These are phyloP conservation scores for Tenualosa ilisha DNA, from an alignment of 2,797 vertebrate species.

Conservation along the genomic window DNA sequence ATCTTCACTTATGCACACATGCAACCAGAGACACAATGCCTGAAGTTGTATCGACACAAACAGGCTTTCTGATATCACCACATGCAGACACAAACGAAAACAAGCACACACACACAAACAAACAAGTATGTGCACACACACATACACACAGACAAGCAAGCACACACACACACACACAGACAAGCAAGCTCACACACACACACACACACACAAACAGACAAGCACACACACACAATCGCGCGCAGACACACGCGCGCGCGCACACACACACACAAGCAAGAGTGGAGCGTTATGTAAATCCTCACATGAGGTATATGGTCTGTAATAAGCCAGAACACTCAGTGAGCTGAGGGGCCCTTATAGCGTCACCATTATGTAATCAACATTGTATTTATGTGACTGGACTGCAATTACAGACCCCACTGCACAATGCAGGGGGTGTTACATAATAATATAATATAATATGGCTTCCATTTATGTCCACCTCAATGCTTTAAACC, in stretches of 20 bases:
- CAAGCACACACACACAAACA: no score
- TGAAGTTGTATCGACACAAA: background rate
- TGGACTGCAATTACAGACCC: background rate
- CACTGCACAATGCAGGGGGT: background rate
- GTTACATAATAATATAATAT: background rate
- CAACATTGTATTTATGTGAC: constrained; percentile 7
- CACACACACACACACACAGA: no score
- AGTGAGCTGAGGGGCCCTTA: background rate
- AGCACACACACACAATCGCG: no score
- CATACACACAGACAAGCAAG: no score
- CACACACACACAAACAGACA: no score
- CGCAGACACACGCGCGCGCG: background rate
- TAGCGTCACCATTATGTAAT: background rate
- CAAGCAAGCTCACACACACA: no score
- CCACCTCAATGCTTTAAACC: background rate
- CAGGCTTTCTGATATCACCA: background rate
- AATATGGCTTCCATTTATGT: background rate
- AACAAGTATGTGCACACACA: no score
- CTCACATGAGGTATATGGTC: background rate
- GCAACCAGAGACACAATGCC: background rate
- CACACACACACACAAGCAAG: background rate
- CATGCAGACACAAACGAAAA: background rate
- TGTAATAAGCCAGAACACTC: background rate
- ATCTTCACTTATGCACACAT: background rate
- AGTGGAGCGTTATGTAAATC: background rate